These are phyloP conservation scores for Lethenteron reissneri DNA, from an alignment of 2,113 vertebrate genomes.

Conservation along the genomic window DNA sequence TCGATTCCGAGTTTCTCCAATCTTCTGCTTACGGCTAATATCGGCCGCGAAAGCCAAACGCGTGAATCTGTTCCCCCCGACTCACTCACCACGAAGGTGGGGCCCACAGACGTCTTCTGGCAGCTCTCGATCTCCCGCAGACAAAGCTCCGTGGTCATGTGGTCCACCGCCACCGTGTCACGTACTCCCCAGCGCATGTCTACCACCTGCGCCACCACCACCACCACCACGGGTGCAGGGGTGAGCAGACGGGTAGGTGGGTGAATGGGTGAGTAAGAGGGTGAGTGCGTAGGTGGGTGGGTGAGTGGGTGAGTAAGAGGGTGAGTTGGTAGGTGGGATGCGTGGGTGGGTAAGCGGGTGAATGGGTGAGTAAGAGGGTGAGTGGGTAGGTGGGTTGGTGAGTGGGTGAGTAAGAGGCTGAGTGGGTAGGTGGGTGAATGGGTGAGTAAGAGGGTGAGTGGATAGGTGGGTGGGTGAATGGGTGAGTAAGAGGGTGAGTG, in stretches of 20 bases:
- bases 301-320: too few species aligned
- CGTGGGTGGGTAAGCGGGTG: neutral
- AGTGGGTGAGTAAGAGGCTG: too few species aligned
- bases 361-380: neutral
- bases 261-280: too few species aligned
- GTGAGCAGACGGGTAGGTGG: neutral
- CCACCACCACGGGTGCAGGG: neutral
- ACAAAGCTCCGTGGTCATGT: conserved; percentile 26
- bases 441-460: neutral
- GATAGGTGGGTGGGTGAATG: too few species aligned
- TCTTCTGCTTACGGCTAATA: too few species aligned
- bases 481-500: neutral
- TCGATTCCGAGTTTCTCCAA: too few species aligned
- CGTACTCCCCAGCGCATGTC: conserved; percentile 39
- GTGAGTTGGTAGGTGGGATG: neutral
- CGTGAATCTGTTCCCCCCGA: too few species aligned
- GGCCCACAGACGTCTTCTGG: conserved; percentile 25
- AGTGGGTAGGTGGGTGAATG: neutral
- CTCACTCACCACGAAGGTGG: conserved; percentile 31
- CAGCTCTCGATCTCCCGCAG: conserved; percentile 33
- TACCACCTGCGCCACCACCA: conserved; percentile 23
- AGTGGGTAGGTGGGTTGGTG: too few species aligned
- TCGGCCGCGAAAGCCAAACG: too few species aligned
- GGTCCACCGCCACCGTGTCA: conserved; percentile 17
- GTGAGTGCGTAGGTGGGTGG: neutral